Percentiles rank a stretch among this genome's conserved stretches.
Conservation (phyloP, 2,797 vertebrate genomes). For the Hozukius guyotensis region DNA sequence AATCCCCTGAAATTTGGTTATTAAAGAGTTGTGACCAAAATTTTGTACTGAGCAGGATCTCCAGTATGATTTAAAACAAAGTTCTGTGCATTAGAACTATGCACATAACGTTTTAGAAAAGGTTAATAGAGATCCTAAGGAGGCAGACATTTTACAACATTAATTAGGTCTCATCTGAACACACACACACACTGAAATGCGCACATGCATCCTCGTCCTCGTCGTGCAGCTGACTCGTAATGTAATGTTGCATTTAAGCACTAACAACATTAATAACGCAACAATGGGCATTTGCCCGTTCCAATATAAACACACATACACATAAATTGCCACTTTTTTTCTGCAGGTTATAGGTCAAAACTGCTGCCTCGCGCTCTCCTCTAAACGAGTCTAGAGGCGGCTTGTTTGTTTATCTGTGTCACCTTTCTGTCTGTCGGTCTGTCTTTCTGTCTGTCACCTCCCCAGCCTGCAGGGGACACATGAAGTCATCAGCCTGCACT, state of each 20-base stretch:
- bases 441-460: conserved; percentile 32
- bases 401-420: conserved; percentile 44
- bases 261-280: neutral
- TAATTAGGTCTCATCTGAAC: neutral
- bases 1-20: neutral
- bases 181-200: neutral
- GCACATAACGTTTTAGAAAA: neutral
- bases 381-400: neutral
- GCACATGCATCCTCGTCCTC: neutral
- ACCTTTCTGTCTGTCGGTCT: conserved; percentile 22
- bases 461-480: conserved; percentile 39
- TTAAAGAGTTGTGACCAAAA: neutral
- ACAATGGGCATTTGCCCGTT: neutral
- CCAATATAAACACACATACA: neutral
- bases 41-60: neutral
- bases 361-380: neutral
- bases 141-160: neutral
- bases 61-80: neutral
- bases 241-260: neutral
- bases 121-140: neutral
- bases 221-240: neutral
- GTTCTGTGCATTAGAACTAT: neutral
- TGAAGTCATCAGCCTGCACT: conserved; percentile 56
- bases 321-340: neutral
- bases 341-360: neutral